Conservation (phyloP, 2,797 vertebrate species). For the Antrozous pallidus region DNA sequence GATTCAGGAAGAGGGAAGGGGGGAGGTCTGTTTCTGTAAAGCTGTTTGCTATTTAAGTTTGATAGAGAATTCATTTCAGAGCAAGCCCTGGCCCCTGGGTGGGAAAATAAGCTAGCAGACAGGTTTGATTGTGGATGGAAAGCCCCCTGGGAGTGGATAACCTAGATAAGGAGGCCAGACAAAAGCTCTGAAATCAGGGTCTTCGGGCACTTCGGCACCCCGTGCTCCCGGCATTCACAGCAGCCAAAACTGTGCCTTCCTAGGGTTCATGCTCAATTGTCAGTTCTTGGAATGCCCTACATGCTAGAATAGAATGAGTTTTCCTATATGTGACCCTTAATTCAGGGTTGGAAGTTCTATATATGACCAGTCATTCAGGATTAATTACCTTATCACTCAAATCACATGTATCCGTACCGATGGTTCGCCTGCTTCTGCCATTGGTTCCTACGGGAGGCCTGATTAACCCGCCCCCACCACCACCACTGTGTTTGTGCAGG, state of each 20-base stretch:
- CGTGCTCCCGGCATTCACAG: not conserved
- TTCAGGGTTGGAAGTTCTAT: not conserved
- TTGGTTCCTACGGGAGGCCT: not conserved
- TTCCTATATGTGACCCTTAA: not conserved
- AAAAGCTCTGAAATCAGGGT: not conserved
- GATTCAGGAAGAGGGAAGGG: not conserved
- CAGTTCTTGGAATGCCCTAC: not conserved
- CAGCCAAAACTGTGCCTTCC: not conserved
- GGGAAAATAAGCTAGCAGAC: not conserved
- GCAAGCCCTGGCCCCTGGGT: not conserved
- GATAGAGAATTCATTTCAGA: slow-evolving; percentile 14
- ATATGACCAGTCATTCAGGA: not conserved
- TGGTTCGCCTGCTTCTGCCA: not conserved
- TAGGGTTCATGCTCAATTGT: not conserved
- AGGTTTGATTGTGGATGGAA: not conserved
- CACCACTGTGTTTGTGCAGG: not conserved
- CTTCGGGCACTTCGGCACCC: not conserved
- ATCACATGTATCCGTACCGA: not conserved
- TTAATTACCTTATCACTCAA: not conserved
- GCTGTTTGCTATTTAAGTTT: not conserved
- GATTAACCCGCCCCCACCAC: too few species aligned
- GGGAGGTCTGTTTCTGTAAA: not conserved
- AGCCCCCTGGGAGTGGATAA: not conserved
- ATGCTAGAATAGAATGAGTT: not conserved
- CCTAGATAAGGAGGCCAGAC: not conserved